These are phyloP conservation scores for Salticus scenicus DNA, from an alignment of 2,888 invertebrate genomes.

Conservation along the genomic window DNA sequence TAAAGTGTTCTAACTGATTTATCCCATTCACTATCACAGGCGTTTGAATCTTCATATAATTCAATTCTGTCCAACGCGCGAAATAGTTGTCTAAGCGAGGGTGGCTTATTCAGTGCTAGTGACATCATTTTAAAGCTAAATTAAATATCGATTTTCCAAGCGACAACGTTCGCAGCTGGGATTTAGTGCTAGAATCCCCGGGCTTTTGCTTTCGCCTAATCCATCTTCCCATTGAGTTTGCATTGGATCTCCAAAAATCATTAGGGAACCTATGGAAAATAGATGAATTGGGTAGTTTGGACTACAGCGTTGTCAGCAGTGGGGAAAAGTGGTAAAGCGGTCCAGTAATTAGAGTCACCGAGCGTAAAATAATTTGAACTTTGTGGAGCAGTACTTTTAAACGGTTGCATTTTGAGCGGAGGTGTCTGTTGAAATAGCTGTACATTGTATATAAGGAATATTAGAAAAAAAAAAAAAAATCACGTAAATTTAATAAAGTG, in stretches of 20 bases:
- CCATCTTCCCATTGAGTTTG: slow-evolving; percentile 19
- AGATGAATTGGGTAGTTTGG: not conserved
- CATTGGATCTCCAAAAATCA: slow-evolving; percentile 11
- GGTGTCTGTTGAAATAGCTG: too few species aligned
- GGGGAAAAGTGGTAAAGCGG: not conserved
- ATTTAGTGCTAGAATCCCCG: not conserved
- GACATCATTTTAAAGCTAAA: slow-evolving; percentile 62
- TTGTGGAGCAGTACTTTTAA: too few species aligned
- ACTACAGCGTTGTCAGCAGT: not conserved
- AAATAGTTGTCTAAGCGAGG: slow-evolving; percentile 1
- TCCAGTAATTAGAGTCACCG: not conserved
- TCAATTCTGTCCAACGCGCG: slow-evolving; percentile 25
- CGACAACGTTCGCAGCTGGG: slow-evolving; percentile 20
- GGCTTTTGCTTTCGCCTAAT: slow-evolving; percentile 19
- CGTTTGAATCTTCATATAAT: slow-evolving; percentile 14
- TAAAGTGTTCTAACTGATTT: slow-evolving; percentile 5
- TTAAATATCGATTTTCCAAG: slow-evolving; percentile 58
- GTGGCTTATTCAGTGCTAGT: slow-evolving; percentile 32
- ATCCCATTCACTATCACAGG: not conserved
- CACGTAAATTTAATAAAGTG: too few species aligned
- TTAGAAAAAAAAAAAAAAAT: too few species aligned
- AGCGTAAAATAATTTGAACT: not conserved
- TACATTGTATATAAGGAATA: too few species aligned
- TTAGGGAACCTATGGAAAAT: not conserved
- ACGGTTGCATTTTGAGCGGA: too few species aligned